These are phyloP conservation scores for Boloria selene DNA, from an alignment of 2,888 invertebrate species.

Conservation along the genomic window DNA sequence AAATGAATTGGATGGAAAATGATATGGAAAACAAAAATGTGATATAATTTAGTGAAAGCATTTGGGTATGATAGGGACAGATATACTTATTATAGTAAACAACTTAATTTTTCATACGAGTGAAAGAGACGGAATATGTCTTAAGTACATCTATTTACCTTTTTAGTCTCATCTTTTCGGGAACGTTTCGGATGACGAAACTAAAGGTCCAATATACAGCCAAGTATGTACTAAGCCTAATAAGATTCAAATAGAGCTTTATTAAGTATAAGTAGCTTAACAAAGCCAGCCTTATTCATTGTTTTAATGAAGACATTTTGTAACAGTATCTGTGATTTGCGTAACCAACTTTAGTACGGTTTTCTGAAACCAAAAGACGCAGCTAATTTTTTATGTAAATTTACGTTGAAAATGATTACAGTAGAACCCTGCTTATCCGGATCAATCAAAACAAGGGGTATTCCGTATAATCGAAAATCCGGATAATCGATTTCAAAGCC, in stretches of 20 bases:
- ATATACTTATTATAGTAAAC: neutral
- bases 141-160: neutral
- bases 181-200: neutral
- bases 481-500: too few species aligned
- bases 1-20: neutral
- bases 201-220: constrained; percentile 27
- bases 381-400: neutral
- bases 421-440: too few species aligned
- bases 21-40: neutral
- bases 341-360: neutral
- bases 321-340: constrained; percentile 30
- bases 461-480: too few species aligned
- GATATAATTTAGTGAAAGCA: neutral
- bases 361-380: neutral
- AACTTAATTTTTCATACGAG: neutral
- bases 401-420: neutral
- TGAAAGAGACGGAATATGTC: neutral
- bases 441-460: too few species aligned
- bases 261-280: constrained; percentile 28
- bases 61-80: neutral
- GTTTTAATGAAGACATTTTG: constrained; percentile 25
- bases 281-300: constrained; percentile 49
- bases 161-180: constrained; percentile 2
- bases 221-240: constrained; percentile 30
- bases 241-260: constrained; percentile 34